Conservation (phyloP, 2,797 vertebrate genomes). For the Huso huso region DNA sequence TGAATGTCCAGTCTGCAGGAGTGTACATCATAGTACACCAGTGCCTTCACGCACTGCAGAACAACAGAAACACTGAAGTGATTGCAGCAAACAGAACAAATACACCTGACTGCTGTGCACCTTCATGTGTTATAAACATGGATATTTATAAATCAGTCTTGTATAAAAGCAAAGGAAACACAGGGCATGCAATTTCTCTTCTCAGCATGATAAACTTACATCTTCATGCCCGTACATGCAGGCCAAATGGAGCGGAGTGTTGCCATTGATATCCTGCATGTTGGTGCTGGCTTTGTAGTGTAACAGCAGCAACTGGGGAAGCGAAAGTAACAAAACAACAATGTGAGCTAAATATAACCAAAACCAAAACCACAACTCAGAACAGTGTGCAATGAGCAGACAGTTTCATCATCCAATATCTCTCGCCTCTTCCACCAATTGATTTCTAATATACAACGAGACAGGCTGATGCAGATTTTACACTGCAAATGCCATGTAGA, state of each 20-base stretch:
- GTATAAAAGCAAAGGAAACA: too few species aligned
- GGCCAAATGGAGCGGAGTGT: constrained; percentile 85
- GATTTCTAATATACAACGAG: too few species aligned
- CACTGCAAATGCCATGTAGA: too few species aligned
- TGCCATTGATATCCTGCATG: constrained; percentile 86
- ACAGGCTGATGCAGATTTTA: too few species aligned
- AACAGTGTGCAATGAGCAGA: not conserved
- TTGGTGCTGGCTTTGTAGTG: constrained; percentile 83
- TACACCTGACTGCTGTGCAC: not conserved
- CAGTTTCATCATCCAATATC: not conserved
- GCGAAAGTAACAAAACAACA: not conserved
- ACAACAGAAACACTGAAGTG: constrained; percentile 11
- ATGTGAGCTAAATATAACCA: not conserved
- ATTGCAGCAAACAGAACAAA: not conserved
- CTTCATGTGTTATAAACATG: too few species aligned
- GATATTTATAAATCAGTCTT: too few species aligned
- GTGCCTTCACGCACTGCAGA: constrained; percentile 87
- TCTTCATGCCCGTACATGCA: constrained; percentile 91
- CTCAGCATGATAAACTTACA: constrained; percentile 57
- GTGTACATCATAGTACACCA: constrained; percentile 85
- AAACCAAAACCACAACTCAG: not conserved
- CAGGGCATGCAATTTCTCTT: too few species aligned
- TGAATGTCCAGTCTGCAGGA: constrained; percentile 74
- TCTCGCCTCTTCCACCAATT: too few species aligned
- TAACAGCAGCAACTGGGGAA: constrained; percentile 75